Percentiles rank a stretch among this genome's conserved stretches.
Conservation (phyloP, 1,140 invertebrate species). For the Heliconius melpomene region DNA sequence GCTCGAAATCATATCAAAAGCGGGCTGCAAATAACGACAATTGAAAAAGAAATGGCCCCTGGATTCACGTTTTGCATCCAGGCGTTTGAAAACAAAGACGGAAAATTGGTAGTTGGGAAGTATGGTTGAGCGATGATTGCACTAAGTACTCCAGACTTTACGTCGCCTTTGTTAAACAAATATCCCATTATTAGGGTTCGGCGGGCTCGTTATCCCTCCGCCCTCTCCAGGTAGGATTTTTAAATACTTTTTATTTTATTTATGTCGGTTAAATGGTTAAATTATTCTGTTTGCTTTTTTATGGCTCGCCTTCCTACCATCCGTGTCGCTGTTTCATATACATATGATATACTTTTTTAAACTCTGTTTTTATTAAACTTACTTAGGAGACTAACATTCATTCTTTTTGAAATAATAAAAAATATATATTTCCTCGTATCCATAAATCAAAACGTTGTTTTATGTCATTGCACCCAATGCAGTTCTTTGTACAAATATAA, state of each 20-base stretch:
- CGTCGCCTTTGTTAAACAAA: conserved; percentile 48
- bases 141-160: conserved; percentile 52
- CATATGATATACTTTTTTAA: neutral
- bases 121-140: conserved; percentile 53
- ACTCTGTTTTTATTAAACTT: too few species aligned
- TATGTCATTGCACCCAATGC: neutral
- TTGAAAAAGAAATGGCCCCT: conserved; percentile 34
- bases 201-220: conserved; percentile 37
- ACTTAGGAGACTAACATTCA: too few species aligned
- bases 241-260: conserved; percentile 41
- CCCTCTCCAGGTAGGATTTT: conserved; percentile 45
- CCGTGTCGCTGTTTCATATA: neutral
- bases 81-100: conserved; percentile 60
- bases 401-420: neutral
- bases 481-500: conserved; percentile 15
- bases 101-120: conserved; percentile 62
- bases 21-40: conserved; percentile 32
- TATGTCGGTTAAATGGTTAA: neutral
- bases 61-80: conserved; percentile 42
- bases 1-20: conserved; percentile 4
- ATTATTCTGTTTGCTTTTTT: neutral
- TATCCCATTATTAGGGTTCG: conserved; percentile 50
- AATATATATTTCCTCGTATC: neutral
- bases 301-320: neutral
- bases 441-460: neutral